Conservation (phyloP, 2,113 vertebrate species). For the Myiagra hebetior region DNA sequence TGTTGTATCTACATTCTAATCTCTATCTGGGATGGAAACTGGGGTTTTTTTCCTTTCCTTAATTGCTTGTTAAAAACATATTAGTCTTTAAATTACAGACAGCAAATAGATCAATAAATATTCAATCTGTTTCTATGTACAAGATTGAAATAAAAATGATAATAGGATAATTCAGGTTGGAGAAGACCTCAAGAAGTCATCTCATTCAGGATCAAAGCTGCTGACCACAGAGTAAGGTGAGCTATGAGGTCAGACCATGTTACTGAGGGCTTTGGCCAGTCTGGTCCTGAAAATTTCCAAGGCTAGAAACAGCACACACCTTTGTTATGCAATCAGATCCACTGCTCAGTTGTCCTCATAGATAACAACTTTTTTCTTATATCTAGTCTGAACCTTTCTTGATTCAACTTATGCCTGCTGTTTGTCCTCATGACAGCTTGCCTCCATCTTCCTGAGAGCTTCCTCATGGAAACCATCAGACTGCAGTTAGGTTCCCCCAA, state of each 20-base stretch:
- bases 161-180: not conserved
- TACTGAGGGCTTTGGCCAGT: not conserved
- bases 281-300: not conserved
- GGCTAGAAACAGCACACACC: not conserved
- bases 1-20: not conserved
- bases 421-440: not conserved
- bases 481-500: not conserved
- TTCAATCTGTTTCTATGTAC: not conserved
- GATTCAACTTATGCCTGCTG: not conserved
- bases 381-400: not conserved
- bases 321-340: not conserved
- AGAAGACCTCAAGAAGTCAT: not conserved
- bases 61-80: not conserved
- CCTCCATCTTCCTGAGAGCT: not conserved
- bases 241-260: not conserved
- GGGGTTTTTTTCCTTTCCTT: not conserved
- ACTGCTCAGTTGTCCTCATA: not conserved
- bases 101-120: not conserved
- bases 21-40: not conserved
- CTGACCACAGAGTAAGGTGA: not conserved
- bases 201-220: not conserved
- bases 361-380: not conserved
- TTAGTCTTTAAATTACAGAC: not conserved
- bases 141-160: not conserved
- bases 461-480: not conserved